Percentiles rank a stretch among this genome's conserved stretches.
These are phyloP conservation scores for Conops quadrifasciatus DNA, from an alignment of 2,888 invertebrate genomes.

Conservation along the genomic window DNA sequence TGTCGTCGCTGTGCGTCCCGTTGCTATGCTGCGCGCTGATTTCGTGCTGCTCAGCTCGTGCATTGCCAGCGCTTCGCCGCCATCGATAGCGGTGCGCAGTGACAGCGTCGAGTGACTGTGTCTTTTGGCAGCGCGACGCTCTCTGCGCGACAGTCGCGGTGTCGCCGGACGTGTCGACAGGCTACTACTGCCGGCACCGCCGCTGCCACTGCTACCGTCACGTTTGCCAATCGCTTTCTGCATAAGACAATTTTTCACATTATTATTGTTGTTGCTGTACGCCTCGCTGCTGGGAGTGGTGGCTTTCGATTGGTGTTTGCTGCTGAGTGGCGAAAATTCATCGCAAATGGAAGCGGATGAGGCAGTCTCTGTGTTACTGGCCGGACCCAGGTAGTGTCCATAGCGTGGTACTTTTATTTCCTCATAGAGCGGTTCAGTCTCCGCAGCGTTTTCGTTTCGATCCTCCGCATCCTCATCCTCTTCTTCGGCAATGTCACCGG, in stretches of 20 bases:
- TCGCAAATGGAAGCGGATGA: constrained; percentile 65
- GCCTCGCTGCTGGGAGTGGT: constrained; percentile 55
- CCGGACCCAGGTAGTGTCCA: constrained; percentile 65
- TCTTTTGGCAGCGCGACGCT: constrained; percentile 50
- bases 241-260: constrained; percentile 47
- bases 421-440: constrained; percentile 54
- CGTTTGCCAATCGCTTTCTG: constrained; percentile 40
- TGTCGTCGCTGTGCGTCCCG: constrained; percentile 40
- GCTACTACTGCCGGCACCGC: constrained; percentile 38
- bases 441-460: constrained; percentile 55
- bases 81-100: constrained; percentile 36
- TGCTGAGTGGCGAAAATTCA: constrained; percentile 62
- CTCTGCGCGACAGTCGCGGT: constrained; percentile 53
- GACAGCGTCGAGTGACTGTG: constrained; percentile 50
- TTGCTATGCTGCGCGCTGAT: constrained; percentile 46
- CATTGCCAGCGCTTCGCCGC: constrained; percentile 34
- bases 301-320: constrained; percentile 58
- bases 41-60: constrained; percentile 44
- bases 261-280: constrained; percentile 11
- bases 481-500: constrained; percentile 76
- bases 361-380: constrained; percentile 71
- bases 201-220: constrained; percentile 24
- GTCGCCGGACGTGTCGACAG: constrained; percentile 44
- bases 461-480: constrained; percentile 67
- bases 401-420: constrained; percentile 67